Conservation (phyloP, 1,140 invertebrate genomes). For the Bicyclus anynana region DNA sequence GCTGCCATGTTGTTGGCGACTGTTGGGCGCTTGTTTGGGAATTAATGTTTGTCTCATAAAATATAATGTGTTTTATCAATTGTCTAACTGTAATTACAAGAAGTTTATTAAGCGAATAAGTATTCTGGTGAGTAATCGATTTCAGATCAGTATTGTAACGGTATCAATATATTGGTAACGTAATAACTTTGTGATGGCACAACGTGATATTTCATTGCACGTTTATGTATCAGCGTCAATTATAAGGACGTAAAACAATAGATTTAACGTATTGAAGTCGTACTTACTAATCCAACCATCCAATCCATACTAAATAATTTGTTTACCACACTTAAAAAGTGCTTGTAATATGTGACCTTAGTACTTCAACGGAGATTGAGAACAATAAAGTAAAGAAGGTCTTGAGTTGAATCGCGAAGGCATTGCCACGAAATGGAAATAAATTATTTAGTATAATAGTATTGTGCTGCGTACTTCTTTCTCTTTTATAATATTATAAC, state of each 20-base stretch:
- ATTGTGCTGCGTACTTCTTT: not conserved
- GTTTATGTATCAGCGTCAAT: slow-evolving; percentile 27
- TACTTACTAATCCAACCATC: not conserved
- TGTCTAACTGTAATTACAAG: slow-evolving; percentile 32
- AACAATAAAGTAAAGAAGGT: slow-evolving; percentile 46
- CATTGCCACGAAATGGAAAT: slow-evolving; percentile 31
- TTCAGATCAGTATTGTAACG: slow-evolving; percentile 10
- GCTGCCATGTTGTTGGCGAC: slow-evolving; percentile 73
- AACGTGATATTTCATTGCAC: slow-evolving; percentile 57
- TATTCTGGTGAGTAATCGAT: slow-evolving; percentile 48
- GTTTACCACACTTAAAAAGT: not conserved
- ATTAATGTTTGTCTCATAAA: slow-evolving; percentile 63
- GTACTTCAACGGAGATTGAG: slow-evolving; percentile 27
- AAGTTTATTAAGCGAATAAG: slow-evolving; percentile 33
- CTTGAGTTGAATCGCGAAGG: slow-evolving; percentile 8
- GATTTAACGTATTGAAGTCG: not conserved
- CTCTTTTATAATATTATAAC: not conserved
- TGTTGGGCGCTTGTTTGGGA: slow-evolving; percentile 69
- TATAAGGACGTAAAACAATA: slow-evolving; percentile 2
- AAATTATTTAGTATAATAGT: slow-evolving; percentile 30
- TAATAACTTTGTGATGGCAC: slow-evolving; percentile 47
- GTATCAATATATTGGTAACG: slow-evolving; percentile 34
- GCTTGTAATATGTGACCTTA: slow-evolving; percentile 38
- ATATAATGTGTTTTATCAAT: slow-evolving; percentile 50
- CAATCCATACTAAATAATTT: not conserved